Conservation (phyloP, 2,888 invertebrate genomes). For the Diaphora mendica region DNA sequence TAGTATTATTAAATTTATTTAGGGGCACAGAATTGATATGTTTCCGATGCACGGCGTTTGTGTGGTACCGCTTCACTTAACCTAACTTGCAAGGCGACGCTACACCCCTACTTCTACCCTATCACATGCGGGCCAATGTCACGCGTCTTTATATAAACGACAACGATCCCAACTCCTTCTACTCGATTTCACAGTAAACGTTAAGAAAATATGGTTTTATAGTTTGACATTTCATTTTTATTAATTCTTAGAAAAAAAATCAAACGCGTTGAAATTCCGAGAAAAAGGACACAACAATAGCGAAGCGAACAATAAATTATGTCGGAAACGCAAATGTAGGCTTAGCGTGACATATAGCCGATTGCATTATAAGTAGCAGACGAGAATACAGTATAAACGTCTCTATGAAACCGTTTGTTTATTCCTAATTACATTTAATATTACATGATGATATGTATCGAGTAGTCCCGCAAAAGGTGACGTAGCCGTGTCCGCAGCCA, state of each 20-base stretch:
- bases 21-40: slow-evolving; percentile 94
- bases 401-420: slow-evolving; percentile 86
- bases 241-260: slow-evolving; percentile 53
- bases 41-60: slow-evolving; percentile 91
- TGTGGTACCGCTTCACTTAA: slow-evolving; percentile 86
- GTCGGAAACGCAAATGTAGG: slow-evolving; percentile 66
- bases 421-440: slow-evolving; percentile 87
- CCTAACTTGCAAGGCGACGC: slow-evolving; percentile 85
- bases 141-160: slow-evolving; percentile 70
- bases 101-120: slow-evolving; percentile 82
- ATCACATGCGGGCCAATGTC: slow-evolving; percentile 85
- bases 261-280: slow-evolving; percentile 58
- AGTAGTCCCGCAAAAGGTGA: slow-evolving; percentile 89
- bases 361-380: slow-evolving; percentile 82
- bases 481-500: slow-evolving; percentile 86
- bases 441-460: slow-evolving; percentile 91
- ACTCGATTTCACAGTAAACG: slow-evolving; percentile 79
- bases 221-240: slow-evolving; percentile 48
- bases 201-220: slow-evolving; percentile 72
- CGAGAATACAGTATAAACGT: slow-evolving; percentile 85
- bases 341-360: slow-evolving; percentile 84
- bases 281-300: slow-evolving; percentile 59
- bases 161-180: slow-evolving; percentile 70
- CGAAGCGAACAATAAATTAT: slow-evolving; percentile 65
- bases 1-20: slow-evolving; percentile 87